Percentiles rank a stretch among this genome's conserved stretches.
phyloP scores from a whole-genome alignment of 2,797 vertebrate species.

The Periparus ater region DNA sequence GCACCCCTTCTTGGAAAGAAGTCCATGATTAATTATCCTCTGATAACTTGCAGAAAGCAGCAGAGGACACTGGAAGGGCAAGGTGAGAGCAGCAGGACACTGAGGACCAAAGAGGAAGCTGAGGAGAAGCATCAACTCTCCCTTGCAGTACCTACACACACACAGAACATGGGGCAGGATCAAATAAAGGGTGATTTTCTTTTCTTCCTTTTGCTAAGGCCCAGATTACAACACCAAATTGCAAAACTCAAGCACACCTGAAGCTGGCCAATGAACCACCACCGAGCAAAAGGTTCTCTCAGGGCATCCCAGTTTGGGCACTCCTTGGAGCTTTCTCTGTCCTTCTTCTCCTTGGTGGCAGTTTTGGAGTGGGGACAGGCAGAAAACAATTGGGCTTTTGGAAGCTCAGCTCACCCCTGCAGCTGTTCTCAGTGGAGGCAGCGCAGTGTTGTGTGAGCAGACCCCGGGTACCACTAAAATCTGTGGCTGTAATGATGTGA shows the following conservation, averaged over 20 bases:
- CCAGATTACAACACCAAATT: neutral
- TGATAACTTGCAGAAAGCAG: neutral
- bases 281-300: neutral
- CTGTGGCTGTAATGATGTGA: neutral
- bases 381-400: neutral
- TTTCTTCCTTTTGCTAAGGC: neutral
- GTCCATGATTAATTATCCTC: neutral
- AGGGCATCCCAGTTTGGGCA: neutral
- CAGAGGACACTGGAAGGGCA: neutral
- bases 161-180: rapidly evolving
- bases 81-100: neutral
- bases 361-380: neutral
- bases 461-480: neutral
- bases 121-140: neutral
- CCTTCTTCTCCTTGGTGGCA: neutral
- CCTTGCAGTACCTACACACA: neutral
- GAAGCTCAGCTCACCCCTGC: neutral
- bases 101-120: neutral
- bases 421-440: neutral
- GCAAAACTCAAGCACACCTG: neutral
- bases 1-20: neutral
- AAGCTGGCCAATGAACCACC: rapidly evolving
- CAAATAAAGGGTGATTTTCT: neutral
- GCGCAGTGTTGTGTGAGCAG: neutral
- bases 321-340: neutral